Conservation (phyloP, 2,113 vertebrate genomes). For the Carassius gibelio region DNA sequence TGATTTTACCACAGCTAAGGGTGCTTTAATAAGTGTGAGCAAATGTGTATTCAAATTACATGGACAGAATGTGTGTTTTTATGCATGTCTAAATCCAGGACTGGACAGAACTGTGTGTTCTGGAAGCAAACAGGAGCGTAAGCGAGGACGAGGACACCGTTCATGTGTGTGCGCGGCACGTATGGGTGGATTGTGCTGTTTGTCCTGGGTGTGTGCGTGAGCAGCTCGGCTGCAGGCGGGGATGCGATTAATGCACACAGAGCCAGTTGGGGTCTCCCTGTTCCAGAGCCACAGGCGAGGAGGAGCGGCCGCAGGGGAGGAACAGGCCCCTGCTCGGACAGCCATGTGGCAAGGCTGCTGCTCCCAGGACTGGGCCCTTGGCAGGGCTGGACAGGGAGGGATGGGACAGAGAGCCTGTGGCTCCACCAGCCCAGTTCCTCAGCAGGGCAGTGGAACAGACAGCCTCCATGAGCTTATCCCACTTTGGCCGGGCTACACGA, state of each 20-base stretch:
- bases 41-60: not conserved
- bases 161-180: conserved; percentile 28
- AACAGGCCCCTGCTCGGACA: conserved; percentile 60
- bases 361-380: conserved; percentile 63
- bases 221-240: conserved; percentile 79
- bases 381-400: conserved; percentile 55
- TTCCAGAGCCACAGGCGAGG: conserved; percentile 74
- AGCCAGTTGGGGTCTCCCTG: conserved; percentile 75
- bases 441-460: conserved; percentile 71
- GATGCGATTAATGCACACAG: conserved; percentile 80
- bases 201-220: conserved; percentile 69
- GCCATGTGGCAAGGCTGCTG: conserved; percentile 65
- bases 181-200: conserved; percentile 51
- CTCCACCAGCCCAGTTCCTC: conserved; percentile 70
- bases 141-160: not conserved
- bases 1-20: not conserved
- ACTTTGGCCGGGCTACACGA: conserved; percentile 48
- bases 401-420: conserved; percentile 71
- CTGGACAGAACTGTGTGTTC: not conserved
- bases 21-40: not conserved
- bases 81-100: not conserved
- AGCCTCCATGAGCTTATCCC: conserved; percentile 57
- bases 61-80: conserved; percentile 1
- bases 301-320: conserved; percentile 59
- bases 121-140: not conserved